Evolutionary conservation across 2,888 invertebrate species (phyloP).

Genomic region (Norana najaformis): DNA sequence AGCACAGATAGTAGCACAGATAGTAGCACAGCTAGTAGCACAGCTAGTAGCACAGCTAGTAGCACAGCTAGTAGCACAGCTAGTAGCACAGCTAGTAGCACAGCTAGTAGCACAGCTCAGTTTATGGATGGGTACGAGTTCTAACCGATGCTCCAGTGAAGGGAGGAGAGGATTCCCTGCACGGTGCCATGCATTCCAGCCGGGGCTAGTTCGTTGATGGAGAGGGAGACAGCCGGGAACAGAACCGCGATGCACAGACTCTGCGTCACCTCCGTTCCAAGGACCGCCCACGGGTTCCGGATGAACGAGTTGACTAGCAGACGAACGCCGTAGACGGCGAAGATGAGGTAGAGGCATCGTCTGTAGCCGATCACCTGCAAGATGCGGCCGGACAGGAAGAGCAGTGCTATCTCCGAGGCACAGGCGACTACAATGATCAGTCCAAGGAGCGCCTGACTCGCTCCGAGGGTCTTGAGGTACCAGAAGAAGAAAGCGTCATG

Average conservation of each 20-base stretch:
- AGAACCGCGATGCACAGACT: slow-evolving; percentile 86
- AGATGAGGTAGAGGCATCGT: slow-evolving; percentile 80
- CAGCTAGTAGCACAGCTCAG: no score
- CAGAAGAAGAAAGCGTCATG: slow-evolving; percentile 73
- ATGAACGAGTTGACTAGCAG: slow-evolving; percentile 80
- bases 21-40: no score
- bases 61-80: neutral
- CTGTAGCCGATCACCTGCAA: slow-evolving; percentile 76
- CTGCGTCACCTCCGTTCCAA: slow-evolving; percentile 83
- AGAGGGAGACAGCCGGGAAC: slow-evolving; percentile 88
- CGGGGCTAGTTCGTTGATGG: slow-evolving; percentile 81
- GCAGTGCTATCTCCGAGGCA: slow-evolving; percentile 49
- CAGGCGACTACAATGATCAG: slow-evolving; percentile 52
- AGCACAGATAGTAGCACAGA: no score
- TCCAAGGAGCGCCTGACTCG: slow-evolving; percentile 50
- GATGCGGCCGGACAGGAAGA: slow-evolving; percentile 82
- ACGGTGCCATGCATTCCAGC: slow-evolving; percentile 81
- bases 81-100: neutral
- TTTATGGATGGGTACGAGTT: neutral
- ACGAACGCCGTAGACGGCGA: slow-evolving; percentile 78
- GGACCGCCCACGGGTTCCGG: slow-evolving; percentile 78
- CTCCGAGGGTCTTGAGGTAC: slow-evolving; percentile 44
- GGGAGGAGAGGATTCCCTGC: slow-evolving; percentile 83
- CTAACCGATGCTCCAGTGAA: slow-evolving; percentile 53
- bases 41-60: no score